Conservation (phyloP, 2,888 invertebrate species). For the Stenurella melanura region DNA sequence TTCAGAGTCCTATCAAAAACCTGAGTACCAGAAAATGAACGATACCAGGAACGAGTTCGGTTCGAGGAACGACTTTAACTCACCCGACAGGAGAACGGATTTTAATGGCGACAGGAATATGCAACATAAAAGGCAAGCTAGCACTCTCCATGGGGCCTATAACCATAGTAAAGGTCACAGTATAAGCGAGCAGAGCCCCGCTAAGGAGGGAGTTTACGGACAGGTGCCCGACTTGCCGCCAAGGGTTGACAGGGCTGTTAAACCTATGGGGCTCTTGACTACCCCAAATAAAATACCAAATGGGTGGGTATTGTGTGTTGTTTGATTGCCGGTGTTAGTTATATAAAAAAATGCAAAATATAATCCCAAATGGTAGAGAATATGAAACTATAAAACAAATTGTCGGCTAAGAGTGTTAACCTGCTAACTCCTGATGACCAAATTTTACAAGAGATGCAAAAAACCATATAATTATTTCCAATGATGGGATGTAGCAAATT, state of each 20-base stretch:
- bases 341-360: neutral
- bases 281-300: constrained; percentile 70
- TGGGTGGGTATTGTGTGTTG: constrained; percentile 60
- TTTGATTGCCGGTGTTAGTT: constrained; percentile 4
- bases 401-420: too few species aligned
- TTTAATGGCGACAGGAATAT: constrained; percentile 63
- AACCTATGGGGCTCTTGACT: constrained; percentile 79
- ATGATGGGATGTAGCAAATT: too few species aligned
- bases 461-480: too few species aligned
- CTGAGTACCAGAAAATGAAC: constrained; percentile 57
- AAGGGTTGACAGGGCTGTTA: constrained; percentile 84
- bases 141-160: constrained; percentile 69
- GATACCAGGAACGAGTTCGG: constrained; percentile 58
- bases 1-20: constrained; percentile 58
- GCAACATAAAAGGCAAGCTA: constrained; percentile 70
- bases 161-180: constrained; percentile 67
- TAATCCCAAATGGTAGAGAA: neutral
- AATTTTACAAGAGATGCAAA: too few species aligned
- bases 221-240: constrained; percentile 88
- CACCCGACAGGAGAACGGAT: constrained; percentile 57
- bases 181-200: constrained; percentile 66
- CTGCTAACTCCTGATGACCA: too few species aligned
- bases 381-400: too few species aligned
- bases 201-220: constrained; percentile 69
- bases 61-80: constrained; percentile 54